A percentile compares a stretch with the other conserved stretches of the same genome.
Evolutionary conservation across 2,113 vertebrate genomes (phyloP).

Genomic region (Aptenodytes patagonicus): DNA sequence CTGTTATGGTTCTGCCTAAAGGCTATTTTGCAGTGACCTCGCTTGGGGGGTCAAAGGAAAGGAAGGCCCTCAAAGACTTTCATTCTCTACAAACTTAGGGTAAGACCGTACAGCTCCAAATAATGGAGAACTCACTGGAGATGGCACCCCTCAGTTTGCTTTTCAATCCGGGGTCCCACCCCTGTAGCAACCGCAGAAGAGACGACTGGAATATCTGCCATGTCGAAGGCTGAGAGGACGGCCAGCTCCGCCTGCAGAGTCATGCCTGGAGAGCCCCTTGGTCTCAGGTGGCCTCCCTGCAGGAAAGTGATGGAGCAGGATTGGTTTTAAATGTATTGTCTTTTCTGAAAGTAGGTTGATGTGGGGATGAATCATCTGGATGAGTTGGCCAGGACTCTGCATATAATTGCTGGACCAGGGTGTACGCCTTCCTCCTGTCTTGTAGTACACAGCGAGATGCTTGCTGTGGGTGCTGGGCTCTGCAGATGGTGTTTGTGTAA

Average conservation of each 20-base stretch:
- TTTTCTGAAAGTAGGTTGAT: not conserved
- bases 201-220: not conserved
- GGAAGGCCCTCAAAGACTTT: not conserved
- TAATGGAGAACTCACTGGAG: not conserved
- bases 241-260: not conserved
- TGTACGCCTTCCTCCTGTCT: not conserved
- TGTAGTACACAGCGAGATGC: not conserved
- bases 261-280: not conserved
- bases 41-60: not conserved
- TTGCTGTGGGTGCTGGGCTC: not conserved
- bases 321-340: not conserved
- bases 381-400: not conserved
- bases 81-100: accelerated
- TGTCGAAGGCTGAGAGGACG: not conserved
- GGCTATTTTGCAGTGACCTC: not conserved
- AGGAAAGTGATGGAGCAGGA: not conserved
- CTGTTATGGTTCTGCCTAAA: not conserved
- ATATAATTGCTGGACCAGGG: not conserved
- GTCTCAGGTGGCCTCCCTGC: not conserved
- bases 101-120: not conserved
- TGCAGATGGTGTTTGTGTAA: not conserved
- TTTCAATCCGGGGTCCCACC: not conserved
- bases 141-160: not conserved
- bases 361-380: not conserved
- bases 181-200: not conserved